Conservation (phyloP, 2,113 vertebrate species). For the Fulica atra region DNA sequence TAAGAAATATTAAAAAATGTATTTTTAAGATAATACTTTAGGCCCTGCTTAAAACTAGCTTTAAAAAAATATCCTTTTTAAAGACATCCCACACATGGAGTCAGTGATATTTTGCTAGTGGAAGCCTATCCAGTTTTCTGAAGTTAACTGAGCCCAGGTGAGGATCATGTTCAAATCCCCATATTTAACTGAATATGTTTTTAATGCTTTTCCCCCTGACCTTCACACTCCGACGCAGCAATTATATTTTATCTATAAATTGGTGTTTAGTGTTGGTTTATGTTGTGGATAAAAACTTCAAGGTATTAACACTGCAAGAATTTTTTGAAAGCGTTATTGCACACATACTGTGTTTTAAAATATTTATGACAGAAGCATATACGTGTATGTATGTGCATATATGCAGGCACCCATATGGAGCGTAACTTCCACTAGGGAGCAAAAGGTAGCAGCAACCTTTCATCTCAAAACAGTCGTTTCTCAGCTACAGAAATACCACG, state of each 20-base stretch:
- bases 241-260: slow-evolving; percentile 53
- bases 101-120: background rate
- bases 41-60: background rate
- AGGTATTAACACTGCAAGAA: background rate
- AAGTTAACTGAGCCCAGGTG: slow-evolving; percentile 1
- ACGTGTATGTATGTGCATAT: background rate
- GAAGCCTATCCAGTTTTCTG: background rate
- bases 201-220: slow-evolving; percentile 25
- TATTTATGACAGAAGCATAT: background rate
- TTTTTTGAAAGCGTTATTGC: background rate
- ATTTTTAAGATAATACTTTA: background rate
- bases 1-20: background rate
- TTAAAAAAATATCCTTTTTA: background rate
- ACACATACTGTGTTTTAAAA: background rate
- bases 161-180: slow-evolving; percentile 7
- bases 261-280: slow-evolving; percentile 63
- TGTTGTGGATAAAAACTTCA: slow-evolving; percentile 17
- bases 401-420: background rate
- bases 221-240: background rate
- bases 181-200: slow-evolving; percentile 29
- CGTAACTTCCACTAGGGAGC: background rate
- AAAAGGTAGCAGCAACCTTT: background rate
- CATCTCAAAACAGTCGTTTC: background rate
- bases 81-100: background rate
- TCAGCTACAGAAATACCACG: background rate